These are phyloP conservation scores for Syngnathus typhle DNA, from an alignment of 2,113 vertebrate genomes.

Conservation along the genomic window DNA sequence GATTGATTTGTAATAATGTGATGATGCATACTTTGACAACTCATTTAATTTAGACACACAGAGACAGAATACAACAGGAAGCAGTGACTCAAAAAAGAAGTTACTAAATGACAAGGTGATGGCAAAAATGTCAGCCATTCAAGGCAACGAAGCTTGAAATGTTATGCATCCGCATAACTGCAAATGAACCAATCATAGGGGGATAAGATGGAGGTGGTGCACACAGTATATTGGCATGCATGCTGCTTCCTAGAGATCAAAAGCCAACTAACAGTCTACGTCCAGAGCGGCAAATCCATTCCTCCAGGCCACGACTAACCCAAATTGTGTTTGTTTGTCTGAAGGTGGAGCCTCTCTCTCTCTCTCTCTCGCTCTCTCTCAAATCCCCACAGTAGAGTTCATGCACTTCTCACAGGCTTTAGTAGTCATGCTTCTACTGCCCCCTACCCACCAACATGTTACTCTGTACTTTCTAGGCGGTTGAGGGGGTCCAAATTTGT, in stretches of 20 bases:
- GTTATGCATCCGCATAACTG: constrained; percentile 22
- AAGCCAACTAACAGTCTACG: constrained; percentile 32
- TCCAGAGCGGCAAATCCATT: constrained; percentile 49
- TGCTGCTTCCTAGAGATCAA: constrained; percentile 48
- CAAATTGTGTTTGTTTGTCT: constrained; percentile 36
- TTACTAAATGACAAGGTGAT: constrained; percentile 6
- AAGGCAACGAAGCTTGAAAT: constrained; percentile 2
- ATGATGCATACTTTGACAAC: background rate
- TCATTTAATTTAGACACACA: constrained; percentile 20
- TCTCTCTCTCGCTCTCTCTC: background rate
- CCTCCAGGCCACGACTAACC: constrained; percentile 55
- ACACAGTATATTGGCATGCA: constrained; percentile 30
- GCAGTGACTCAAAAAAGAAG: constrained; percentile 7
- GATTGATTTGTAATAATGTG: constrained; percentile 24
- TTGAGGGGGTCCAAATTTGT: background rate
- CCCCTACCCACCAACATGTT: constrained; percentile 38
- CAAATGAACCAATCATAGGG: constrained; percentile 21
- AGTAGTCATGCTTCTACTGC: constrained; percentile 44
- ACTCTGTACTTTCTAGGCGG: too few relatives aligned
- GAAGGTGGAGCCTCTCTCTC: constrained; percentile 6
- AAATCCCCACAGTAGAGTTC: constrained; percentile 15
- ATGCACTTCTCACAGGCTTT: constrained; percentile 19
- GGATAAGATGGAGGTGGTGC: constrained; percentile 17
- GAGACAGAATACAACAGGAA: constrained; percentile 15
- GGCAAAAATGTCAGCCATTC: background rate